Base-by-base conservation (phyloP, 2,113 vertebrate species). In the Phodopus roborovskii region DNA sequence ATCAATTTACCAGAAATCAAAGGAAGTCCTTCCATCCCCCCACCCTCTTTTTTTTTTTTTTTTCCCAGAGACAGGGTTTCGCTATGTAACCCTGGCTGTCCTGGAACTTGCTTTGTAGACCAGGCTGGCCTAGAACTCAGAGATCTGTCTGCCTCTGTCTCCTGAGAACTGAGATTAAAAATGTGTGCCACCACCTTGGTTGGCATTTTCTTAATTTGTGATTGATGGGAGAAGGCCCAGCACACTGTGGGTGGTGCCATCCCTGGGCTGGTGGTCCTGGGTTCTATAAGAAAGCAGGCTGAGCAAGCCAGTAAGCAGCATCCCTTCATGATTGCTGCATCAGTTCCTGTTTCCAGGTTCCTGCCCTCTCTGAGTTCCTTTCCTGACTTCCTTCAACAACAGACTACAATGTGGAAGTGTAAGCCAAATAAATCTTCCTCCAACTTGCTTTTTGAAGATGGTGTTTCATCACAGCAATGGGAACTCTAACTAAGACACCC, bases 1-100 rank as follows among this genome's bases (percentile, higher is more conserved):
- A 24, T 83, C 58, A 60, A 26, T 19, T 82, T 82, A 22, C 26
- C 24, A 45, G 13, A 45, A 50, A 28, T 45, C 48, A 28, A 77
- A 84, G 8, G 19, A 71, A 71, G 36, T 16, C 0, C 33, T 19
- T 17, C 17, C 33, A 19, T 36, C 7, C 16, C 19, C 17, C 4
- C 33, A 3, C 11, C 3, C 26, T 66, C 16, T 1, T 7, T 7
- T 16, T 16, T 58, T 36, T 1, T 7, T 16, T 36, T 3, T 7
- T 20, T 9, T 33, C n/a, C 19, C 45, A 45, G 30, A 71, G 70
- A 10, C 36, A 71, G 5, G 68, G 68, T 71, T 71, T 71, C 36
- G 9, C 36, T 71, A 24, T 71, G 36, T 71, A 71, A 16, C 36
- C 33, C 70, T 39, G 19, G 36, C 36, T 71, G 36, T 39, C 17